Evolutionary conservation across 2,888 invertebrate genomes (phyloP).

Genomic region (Caenorhabditis sulstoni): DNA sequence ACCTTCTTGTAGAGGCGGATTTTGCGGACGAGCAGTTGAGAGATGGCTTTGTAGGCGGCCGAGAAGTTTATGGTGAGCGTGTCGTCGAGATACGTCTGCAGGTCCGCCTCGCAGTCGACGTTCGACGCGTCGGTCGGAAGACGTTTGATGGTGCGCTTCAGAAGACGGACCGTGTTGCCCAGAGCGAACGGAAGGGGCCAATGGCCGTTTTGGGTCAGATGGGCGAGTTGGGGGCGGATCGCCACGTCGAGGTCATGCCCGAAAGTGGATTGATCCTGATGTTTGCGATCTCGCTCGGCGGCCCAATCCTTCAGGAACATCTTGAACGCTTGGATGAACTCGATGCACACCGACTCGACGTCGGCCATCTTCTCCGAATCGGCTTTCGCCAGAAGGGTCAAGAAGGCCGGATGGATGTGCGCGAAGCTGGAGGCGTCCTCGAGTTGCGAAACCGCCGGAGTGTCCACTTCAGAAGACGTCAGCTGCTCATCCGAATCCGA

Average conservation of each 20-base stretch:
- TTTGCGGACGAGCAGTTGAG: slow-evolving; percentile 27
- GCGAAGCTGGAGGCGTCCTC: slow-evolving; percentile 43
- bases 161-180: slow-evolving; percentile 74
- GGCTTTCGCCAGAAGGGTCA: slow-evolving; percentile 62
- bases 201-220: slow-evolving; percentile 67
- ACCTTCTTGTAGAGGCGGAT: slow-evolving; percentile 43
- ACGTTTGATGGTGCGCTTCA: slow-evolving; percentile 68
- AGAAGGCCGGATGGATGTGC: slow-evolving; percentile 69
- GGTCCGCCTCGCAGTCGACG: slow-evolving; percentile 7
- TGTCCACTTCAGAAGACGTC: slow-evolving; percentile 24
- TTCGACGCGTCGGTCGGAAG: slow-evolving; percentile 27
- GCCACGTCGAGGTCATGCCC: slow-evolving; percentile 61
- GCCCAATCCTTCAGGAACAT: slow-evolving; percentile 60
- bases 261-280: slow-evolving; percentile 17
- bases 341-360: slow-evolving; percentile 69
- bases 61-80: slow-evolving; percentile 57
- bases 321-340: slow-evolving; percentile 66
- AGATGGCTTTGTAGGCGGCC: slow-evolving; percentile 34
- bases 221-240: slow-evolving; percentile 70
- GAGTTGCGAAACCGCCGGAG: slow-evolving; percentile 35
- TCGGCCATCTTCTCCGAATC: slow-evolving; percentile 65
- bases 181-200: slow-evolving; percentile 76
- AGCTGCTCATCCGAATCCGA: slow-evolving; percentile 50
- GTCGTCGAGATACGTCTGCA: slow-evolving; percentile 61
- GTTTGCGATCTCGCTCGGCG: slow-evolving; percentile 18